Base-by-base conservation (phyloP, 2,797 vertebrate genomes). In the Microctenopoma steveboyesi region DNA sequence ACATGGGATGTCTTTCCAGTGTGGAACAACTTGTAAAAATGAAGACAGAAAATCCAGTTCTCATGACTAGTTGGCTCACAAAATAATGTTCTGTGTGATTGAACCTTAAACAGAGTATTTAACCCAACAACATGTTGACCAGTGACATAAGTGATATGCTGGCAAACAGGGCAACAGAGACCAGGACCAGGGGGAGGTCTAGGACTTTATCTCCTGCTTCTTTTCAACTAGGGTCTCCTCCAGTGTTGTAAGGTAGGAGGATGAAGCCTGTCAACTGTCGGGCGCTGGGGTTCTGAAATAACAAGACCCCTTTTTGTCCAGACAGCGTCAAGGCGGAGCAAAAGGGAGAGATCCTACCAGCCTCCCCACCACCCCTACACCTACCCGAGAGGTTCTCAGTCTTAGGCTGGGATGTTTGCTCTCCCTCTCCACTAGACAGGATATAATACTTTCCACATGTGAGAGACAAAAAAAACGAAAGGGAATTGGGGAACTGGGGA, bases 391-490 rank as follows among this genome's bases (percentile, higher is more conserved):
- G 88, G 76, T 84, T 89, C 75, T 73, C 71, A 47, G 83, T 78
- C 79, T 69, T 82, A 42, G 85, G 69, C 63, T 22, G 81, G 77
- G 86, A 84, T 90, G 82, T 92, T 94, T 93, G 87, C 83, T 74
- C 90, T 90, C 87, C 84, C 88, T 92, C 89, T 89, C 90, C 92
- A 89, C 84, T 89, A 94, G 93, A 94, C 92, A 92, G 93, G 88
- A 93, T 88, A 92, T 95, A 95, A 95, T 94, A 88, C 83, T 89
- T 95, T 94, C 93, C 94, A 94, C 92, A 93, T 94, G 94, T 93
- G 91, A 85, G 61, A 64, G 74, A 35, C 52, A 61, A 71, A 72
- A 66, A 56, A 63, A 15, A 15, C 40, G n/a, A 60, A 51, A 79
- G 62, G 59, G 71, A 68, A 68, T 12, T 18, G 22, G 50, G 22